Evolutionary conservation across 2,888 invertebrate species (phyloP), one percentile per base, ranked within the genome.

Genomic region (Trilocha varians): DNA sequence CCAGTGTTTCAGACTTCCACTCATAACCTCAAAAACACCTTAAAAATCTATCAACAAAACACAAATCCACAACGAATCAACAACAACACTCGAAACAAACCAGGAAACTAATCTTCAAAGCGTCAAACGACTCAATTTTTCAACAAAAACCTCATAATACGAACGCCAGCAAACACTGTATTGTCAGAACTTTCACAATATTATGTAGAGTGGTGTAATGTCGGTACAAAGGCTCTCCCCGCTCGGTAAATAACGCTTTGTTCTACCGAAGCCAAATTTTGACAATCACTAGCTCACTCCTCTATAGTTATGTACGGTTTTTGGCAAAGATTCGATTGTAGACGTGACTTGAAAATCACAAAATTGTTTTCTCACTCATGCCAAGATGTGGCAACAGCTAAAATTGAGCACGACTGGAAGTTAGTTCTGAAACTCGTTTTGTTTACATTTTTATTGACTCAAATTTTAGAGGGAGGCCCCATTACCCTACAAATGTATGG

Each of bases 241-340:
- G 62, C 78, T 84, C 65, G 70, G 84, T 83, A 87, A 87, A 87
- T 85, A 86, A 70, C 75, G 86, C 86, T 86, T 86, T 87, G 85
- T 86, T 84, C 86, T 78, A 70, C n/a, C 70, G 78, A 87, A 86
- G 86, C 86, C 86, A 87, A 87, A 87, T 87, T 87, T 87, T 87
- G 85, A 85, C 86, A 86, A 85, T 85, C 84, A 85, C 84, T 84
- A 75, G 84, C 85, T 76, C 76, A 69, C 82, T 82, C 67, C 55
- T 62, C 55, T 69, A 70, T 75, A 75, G 71, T 73, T 74, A 69
- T 64, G 67, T 61, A 55, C 55, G 56, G 57, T 55, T 54, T 55
- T 45, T 36, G 63, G 39, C 74, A 82, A 56, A 79, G 82, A 82
- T 18, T 63, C 71, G 13, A 13, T 9, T 13, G 14, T 4, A 34